Evolutionary conservation across 1,140 invertebrate genomes (phyloP).

Genomic region (Coboldia fuscipes): DNA sequence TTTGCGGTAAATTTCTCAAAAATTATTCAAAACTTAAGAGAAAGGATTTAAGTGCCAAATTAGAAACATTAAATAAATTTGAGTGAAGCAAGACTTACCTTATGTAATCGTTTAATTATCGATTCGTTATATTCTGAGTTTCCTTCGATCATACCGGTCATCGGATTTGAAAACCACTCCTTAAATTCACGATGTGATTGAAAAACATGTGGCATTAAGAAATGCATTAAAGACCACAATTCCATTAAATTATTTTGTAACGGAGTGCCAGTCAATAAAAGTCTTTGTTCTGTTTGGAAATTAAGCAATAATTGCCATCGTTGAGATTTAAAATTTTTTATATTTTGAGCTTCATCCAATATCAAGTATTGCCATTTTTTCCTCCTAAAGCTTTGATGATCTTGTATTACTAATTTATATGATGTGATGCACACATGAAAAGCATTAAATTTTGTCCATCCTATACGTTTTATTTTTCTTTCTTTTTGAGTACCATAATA

Average conservation of each 20-base stretch:
- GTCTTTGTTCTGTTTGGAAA: conserved; percentile 80
- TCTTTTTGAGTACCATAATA: conserved; percentile 98
- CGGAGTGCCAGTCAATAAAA: conserved; percentile 93
- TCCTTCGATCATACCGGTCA: conserved; percentile 96
- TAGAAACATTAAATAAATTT: too few species aligned
- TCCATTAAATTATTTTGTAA: conserved; percentile 99
- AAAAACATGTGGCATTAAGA: conserved; percentile 98
- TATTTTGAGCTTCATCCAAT: conserved; percentile 98
- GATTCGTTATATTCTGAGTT: conserved; percentile 85
- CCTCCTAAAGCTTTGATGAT: conserved; percentile 91
- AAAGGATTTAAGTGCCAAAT: too few species aligned
- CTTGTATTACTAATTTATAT: conserved; percentile 97
- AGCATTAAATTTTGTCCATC: conserved; percentile 97
- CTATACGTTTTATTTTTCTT: conserved; percentile 77
- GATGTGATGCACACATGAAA: conserved; percentile 99
- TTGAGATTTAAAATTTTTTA: conserved; percentile 99
- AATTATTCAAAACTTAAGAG: too few species aligned
- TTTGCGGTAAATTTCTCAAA: too few species aligned
- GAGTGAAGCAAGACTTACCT: too few species aligned
- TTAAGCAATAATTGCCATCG: conserved; percentile 95
- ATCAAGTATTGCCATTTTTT: conserved; percentile 99
- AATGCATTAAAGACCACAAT: conserved; percentile 99
- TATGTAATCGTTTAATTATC: conserved; percentile 88
- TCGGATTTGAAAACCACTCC: conserved; percentile 98
- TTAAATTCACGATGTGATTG: conserved; percentile 93